Base-by-base conservation (phyloP, 2,113 vertebrate genomes). In the Dicerorhinus sumatrensis region DNA sequence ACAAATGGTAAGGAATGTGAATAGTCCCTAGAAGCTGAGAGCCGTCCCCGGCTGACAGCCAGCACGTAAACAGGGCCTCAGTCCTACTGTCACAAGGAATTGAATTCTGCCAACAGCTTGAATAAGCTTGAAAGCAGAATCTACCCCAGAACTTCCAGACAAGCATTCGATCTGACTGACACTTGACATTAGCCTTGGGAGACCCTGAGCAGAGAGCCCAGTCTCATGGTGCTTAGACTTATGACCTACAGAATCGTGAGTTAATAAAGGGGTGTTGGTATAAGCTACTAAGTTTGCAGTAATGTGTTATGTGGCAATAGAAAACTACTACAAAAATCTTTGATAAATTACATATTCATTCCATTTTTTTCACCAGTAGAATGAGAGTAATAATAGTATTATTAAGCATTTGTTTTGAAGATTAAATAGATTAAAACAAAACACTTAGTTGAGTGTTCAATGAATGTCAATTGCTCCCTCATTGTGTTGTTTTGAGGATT, bases 381-480 rank as follows among this genome's bases (percentile, higher is more conserved):
- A 42, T 42, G 33, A 67, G 11, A 51, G 25, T 54, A 56, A n/a
- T 31, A 42, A 27, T 42, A 65, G 12, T 56, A 93, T 48, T 70
- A 36, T 21, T 39, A 69, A 88, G 25, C 21, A 82, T 76, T 84
- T 36, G 10, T 93, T 76, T 58, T 80, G 48, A 85, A 8, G 21
- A 79, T 84, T 91, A 79, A 89, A 72, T 73, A 81, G 54, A 54
- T 89, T 82, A 76, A 89, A 95, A 42, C 63, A 58, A 85, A 81
- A 12, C 31, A 84, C 46, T 75, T 62, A 48, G 7, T 20, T 91
- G 60, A 82, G 17, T 67, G 13, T 77, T 80, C 11, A 27, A 1
- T n/a, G 21, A 75, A 42, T 46, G 2, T 54, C 65, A 58, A 48
- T 20, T 60, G 36, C 20, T 54, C 67, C 33, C 39, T 91, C 56